These are phyloP conservation scores for Pelusios castaneus DNA, from an alignment of 2,113 vertebrate genomes.

Conservation along the genomic window DNA sequence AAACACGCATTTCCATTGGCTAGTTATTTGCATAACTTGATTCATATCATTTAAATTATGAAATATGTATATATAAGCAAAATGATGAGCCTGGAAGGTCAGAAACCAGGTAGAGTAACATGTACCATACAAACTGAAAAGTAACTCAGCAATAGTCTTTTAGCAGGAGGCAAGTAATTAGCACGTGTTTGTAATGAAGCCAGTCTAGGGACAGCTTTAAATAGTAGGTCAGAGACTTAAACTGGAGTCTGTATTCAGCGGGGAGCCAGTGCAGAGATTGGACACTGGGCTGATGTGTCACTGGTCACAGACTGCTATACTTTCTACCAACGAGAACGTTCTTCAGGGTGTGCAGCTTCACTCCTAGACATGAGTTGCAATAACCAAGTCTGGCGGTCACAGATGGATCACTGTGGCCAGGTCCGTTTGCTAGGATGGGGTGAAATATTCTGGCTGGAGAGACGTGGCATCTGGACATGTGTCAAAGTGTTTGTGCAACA, in stretches of 20 bases:
- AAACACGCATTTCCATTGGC: neutral
- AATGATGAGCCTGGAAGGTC: neutral
- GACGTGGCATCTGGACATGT: neutral
- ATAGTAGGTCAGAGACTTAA: conserved; percentile 7
- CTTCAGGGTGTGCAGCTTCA: neutral
- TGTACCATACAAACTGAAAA: conserved; percentile 1
- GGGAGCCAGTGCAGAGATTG: neutral
- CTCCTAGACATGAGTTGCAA: neutral
- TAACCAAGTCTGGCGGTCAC: neutral
- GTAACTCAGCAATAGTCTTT: conserved; percentile 1
- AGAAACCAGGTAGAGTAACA: fast-evolving
- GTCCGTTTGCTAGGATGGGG: neutral
- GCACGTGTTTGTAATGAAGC: neutral
- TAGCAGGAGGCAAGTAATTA: conserved; percentile 21
- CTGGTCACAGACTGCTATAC: neutral
- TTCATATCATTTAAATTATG: neutral
- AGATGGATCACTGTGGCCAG: neutral
- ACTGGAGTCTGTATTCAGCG: neutral
- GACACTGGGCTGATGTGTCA: neutral
- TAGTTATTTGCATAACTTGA: neutral
- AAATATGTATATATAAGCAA: conserved; percentile 10
- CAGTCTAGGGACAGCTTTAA: neutral
- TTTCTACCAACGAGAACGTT: neutral
- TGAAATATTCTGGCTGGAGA: neutral
- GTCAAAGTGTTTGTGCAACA: neutral